Evolutionary conservation across 2,797 vertebrate species (phyloP).

Genomic region (Vultur gryphus): DNA sequence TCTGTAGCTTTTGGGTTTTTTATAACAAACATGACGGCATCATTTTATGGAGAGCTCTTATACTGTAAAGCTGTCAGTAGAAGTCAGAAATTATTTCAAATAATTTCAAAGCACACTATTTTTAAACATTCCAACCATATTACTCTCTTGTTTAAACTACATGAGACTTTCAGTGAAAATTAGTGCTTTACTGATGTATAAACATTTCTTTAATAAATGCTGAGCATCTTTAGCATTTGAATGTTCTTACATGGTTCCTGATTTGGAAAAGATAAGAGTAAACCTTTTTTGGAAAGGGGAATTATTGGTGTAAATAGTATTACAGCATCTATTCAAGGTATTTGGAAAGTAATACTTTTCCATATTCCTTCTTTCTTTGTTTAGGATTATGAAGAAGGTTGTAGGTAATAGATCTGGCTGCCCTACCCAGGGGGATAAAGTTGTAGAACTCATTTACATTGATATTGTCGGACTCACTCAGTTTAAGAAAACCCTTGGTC

Average conservation of each 20-base stretch:
- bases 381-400: constrained; percentile 97
- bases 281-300: not conserved
- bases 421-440: constrained; percentile 93
- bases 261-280: not conserved
- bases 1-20: not conserved
- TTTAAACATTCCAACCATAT: not conserved
- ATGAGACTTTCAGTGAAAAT: not conserved
- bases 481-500: constrained; percentile 97
- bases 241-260: not conserved
- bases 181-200: not conserved
- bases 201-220: not conserved
- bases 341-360: not conserved
- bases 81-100: not conserved
- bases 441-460: constrained; percentile 98
- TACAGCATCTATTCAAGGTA: not conserved
- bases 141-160: not conserved
- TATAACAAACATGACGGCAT: not conserved
- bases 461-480: constrained; percentile 97
- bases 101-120: not conserved
- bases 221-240: not conserved
- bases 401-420: constrained; percentile 98
- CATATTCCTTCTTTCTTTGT: not conserved
- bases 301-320: not conserved
- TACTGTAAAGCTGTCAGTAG: not conserved
- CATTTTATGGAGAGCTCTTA: not conserved